Base-by-base conservation (phyloP, 2,113 vertebrate genomes). In the Panurus biarmicus region DNA sequence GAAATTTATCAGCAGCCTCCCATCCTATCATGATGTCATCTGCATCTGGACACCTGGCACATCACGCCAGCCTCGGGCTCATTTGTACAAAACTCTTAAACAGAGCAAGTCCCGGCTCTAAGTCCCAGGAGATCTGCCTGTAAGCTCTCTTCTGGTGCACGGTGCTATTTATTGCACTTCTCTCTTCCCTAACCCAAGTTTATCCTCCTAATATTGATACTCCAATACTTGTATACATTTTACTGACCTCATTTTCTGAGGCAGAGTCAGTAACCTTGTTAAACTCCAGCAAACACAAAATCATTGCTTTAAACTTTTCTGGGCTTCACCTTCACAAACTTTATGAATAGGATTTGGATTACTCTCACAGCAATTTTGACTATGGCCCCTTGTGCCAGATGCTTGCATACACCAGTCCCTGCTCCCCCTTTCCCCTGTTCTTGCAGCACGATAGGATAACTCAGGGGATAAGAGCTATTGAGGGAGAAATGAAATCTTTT, bases 1-100 rank as follows among this genome's bases (percentile, higher is more conserved):
- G 79, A 96, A 89, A 93, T 94, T 80, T 94, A 94, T 95, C 96
- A 87, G 92, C 94, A 78, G 95, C 57, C 80, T 95, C 93, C 85
- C 44, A 51, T 97, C 85, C 89, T 94, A 77, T 71, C 91, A 92
- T 94, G 91, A 96, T 85, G 94, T 96, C 87, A 96, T 86, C 84
- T 0, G 31, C 90, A 93, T 87, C 96, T 96, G 94, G 89, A 94
- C 71, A 72, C 73, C 60, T 61, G 4, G 77, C 45, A 36, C 15
- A 60, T 83, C 0, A 1, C 5, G n/a, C 91, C 93, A 85, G 28
- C 83, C 61, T 56, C 0, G 1, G 73, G 40, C 74, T 95, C 66
- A 10, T 69, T 91, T 75, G 45, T 35, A 48, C 38, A 89, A 47
- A 69, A 57, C 31, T n/a, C n/a, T 93, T 40, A 36, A 90, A 45